Evolutionary conservation across 2,113 vertebrate species (phyloP), one percentile per base, ranked within the genome.

Genomic region (Nycticebus coucang): DNA sequence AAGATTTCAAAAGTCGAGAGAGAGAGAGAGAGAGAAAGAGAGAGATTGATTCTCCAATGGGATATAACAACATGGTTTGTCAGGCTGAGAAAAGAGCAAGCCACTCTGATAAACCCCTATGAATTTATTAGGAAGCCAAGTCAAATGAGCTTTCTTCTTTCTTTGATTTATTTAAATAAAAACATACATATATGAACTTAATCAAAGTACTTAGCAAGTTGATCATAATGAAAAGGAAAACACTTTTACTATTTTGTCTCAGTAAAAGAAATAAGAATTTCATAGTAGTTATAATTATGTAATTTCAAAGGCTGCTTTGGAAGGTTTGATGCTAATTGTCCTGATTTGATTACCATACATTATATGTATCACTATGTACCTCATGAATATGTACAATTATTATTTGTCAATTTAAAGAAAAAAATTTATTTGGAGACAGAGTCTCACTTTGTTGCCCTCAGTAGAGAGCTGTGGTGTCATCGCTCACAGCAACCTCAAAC

Each of bases 141-240:
- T 62, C 9, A 89, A 59, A 74, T n/a, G 57, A 89, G 18, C 22
- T 17, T 37, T 41, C 1, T 33, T 41, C 1, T 33, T 82, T 71
- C 37, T 84, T 59, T 69, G 35, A 66, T 81, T 82, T 64, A 85
- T 64, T 91, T 91, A 81, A 89, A 78, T 69, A 57, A 83, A 85
- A 82, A 75, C 64, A 22, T 45, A 37, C 15, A 22, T 28, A 10
- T 24, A 22, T 37, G 81, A 8, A 14, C 41, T 37, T 9, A n/a
- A 45, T 45, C 22, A 45, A 83, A 53, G 30, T 45, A 50, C 18
- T 60, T 57, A n/a, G 24, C 30, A 68, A 11, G 37, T 17, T 59
- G 62, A 62, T 77, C 6, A 17, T 72, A 64, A 82, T 19, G n/a
- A 66, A 66, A 69, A 92, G 89, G 33, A 60, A 89, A 88, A 41